Base-by-base conservation (phyloP, 2,888 invertebrate species). In the Podabrus alpinus region DNA sequence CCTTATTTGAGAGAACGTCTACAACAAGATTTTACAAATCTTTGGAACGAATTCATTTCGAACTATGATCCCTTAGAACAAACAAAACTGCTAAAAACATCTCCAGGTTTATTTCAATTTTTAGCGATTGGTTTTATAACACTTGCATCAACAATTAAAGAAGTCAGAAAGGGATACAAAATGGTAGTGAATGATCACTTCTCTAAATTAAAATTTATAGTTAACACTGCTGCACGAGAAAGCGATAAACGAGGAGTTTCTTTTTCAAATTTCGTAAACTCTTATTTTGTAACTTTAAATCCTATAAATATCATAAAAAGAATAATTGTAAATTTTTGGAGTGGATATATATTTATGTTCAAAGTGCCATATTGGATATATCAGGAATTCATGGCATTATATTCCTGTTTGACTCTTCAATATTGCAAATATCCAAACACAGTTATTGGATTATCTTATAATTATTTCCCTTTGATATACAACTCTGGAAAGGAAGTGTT, bases 11-110 rank as follows among this genome's bases (percentile, higher is more conserved):
- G 91, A 84, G 91, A 91, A 59, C 93, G 93, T 79, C 80, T 95
- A 13, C 89, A 91, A 60, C 92, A 93, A 80, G 91, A 91, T 75
- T 86, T 94, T 29, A 91, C 93, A 15, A 94, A 94, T 80, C 89
- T 91, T 16, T 95, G 95, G 95, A 95, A 95, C 83, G 94, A 94
- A 82, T 94, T 95, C 80, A 90, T 94, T 7, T 93, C 92, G 19
- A 92, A 92, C 81, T 93, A 94, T 79, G 95, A 95, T 84, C 94
- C 95, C 0, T 87, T 93, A 5, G 94, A 95, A 84, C 91, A 93
- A 72, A 92, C 94, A 0, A 89, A 92, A 75, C 89, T 92, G 0
- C 83, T 91, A 15, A 92, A 93, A 82, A 89, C 89, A 7, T 84
- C 89, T 16, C 91, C 92, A 0, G 91, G 91, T 7, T 85, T 90